These are phyloP conservation scores for Drosophila mayri DNA, from an alignment of 1,140 invertebrate species.

Conservation along the genomic window DNA sequence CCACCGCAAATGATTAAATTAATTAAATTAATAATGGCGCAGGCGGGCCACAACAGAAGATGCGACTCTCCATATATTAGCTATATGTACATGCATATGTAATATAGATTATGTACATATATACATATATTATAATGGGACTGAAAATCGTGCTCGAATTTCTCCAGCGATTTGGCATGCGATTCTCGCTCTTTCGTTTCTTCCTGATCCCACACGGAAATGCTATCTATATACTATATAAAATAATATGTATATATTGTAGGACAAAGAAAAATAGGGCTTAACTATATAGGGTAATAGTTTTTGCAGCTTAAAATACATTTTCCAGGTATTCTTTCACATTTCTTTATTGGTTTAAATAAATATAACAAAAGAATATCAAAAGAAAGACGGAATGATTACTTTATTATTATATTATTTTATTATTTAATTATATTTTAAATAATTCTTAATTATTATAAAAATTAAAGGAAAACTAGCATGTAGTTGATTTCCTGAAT, in stretches of 20 bases:
- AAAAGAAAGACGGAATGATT: background rate
- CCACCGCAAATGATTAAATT: conserved; percentile 68
- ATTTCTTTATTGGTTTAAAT: background rate
- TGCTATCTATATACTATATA: conserved; percentile 10
- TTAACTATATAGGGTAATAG: background rate
- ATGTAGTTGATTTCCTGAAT: too few species aligned
- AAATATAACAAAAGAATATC: background rate
- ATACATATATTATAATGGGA: conserved; percentile 1
- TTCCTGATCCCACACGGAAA: conserved; percentile 16
- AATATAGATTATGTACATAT: background rate
- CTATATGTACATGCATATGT: conserved; percentile 3
- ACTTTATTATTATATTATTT: too few species aligned
- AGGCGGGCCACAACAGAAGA: conserved; percentile 28
- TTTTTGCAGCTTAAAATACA: background rate
- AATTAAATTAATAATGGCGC: conserved; percentile 65
- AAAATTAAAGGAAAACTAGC: background rate
- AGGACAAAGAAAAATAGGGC: background rate
- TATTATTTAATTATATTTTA: too few species aligned
- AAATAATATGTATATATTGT: background rate
- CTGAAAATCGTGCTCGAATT: conserved; percentile 58
- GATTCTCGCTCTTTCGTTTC: conserved; percentile 14
- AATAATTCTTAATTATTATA: background rate
- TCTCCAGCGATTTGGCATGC: conserved; percentile 55
- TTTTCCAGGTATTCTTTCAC: background rate
- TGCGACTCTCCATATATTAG: conserved; percentile 9